Percentiles rank a stretch among this genome's conserved stretches.
Conservation (phyloP, 2,888 invertebrate genomes). For the Lacanobia wlatinum region DNA sequence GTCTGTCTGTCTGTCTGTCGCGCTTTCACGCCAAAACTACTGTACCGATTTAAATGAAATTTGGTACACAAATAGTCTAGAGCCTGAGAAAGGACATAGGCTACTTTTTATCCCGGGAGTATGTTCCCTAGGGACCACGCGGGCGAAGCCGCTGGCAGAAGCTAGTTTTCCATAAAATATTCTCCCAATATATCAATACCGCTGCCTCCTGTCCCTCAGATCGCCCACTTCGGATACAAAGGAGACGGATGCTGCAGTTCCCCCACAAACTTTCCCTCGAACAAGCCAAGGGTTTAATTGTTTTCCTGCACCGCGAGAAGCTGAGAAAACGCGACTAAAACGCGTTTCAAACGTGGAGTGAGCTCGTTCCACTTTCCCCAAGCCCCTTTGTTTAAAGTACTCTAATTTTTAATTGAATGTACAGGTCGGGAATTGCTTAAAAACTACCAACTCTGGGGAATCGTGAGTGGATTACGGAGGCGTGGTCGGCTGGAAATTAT, state of each 20-base stretch:
- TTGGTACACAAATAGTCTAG: too few species aligned
- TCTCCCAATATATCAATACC: slow-evolving; percentile 56
- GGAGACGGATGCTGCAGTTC: slow-evolving; percentile 80
- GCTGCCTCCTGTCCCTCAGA: slow-evolving; percentile 64
- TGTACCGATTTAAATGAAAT: too few species aligned
- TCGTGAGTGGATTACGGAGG: slow-evolving; percentile 54
- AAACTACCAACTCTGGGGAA: slow-evolving; percentile 58
- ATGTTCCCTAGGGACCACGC: too few species aligned
- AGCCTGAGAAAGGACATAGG: too few species aligned
- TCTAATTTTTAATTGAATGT: slow-evolving; percentile 85
- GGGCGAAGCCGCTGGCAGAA: too few species aligned
- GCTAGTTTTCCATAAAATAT: too few species aligned
- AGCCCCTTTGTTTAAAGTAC: slow-evolving; percentile 80
- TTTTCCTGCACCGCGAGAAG: slow-evolving; percentile 82
- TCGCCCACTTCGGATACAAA: slow-evolving; percentile 78
- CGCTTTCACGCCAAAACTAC: too few species aligned
- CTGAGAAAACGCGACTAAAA: slow-evolving; percentile 82
- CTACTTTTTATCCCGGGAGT: too few species aligned
- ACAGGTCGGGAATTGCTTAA: slow-evolving; percentile 64
- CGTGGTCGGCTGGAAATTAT: slow-evolving; percentile 37
- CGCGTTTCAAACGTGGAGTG: slow-evolving; percentile 71
- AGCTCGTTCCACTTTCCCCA: slow-evolving; percentile 75
- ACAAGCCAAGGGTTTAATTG: slow-evolving; percentile 89
- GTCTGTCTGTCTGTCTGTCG: too few species aligned
- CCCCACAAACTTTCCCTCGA: slow-evolving; percentile 82